Evolutionary conservation across 1,140 invertebrate genomes (phyloP).

Genomic region (Diorhabda sublineata): DNA sequence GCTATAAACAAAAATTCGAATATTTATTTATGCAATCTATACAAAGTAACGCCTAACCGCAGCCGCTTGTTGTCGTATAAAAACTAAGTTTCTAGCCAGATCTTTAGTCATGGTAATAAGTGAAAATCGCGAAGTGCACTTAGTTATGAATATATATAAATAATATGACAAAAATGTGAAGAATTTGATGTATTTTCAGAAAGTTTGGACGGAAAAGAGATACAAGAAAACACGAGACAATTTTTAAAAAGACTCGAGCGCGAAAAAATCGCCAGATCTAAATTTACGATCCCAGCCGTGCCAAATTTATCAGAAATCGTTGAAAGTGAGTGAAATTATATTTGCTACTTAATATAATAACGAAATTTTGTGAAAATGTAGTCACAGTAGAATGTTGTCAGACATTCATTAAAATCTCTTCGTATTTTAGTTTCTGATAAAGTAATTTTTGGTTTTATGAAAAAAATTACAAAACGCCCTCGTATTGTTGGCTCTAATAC

Average conservation of each 20-base stretch:
- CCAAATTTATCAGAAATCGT: constrained; percentile 26
- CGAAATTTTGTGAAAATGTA: no score
- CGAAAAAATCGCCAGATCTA: constrained; percentile 34
- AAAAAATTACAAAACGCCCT: no score
- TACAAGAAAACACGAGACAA: constrained; percentile 48
- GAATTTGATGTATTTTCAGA: constrained; percentile 34
- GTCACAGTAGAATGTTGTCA: no score
- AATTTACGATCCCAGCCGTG: constrained; percentile 25
- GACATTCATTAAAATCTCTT: no score
- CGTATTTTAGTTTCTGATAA: no score
- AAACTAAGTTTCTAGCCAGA: no score
- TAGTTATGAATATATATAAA: not conserved
- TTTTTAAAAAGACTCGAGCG: constrained; percentile 54
- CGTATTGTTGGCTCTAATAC: not conserved
- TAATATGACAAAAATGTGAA: not conserved
- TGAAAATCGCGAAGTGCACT: constrained; percentile 14
- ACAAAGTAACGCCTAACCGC: no score
- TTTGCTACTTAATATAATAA: not conserved
- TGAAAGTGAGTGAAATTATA: constrained; percentile 25
- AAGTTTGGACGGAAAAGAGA: constrained; percentile 50
- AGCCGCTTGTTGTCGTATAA: no score
- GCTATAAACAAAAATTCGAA: no score
- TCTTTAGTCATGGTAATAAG: not conserved
- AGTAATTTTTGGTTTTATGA: no score
- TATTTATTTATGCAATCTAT: no score